phyloP scores from a whole-genome alignment of 2,797 vertebrate genomes.

The Malacoraja senta region DNA sequence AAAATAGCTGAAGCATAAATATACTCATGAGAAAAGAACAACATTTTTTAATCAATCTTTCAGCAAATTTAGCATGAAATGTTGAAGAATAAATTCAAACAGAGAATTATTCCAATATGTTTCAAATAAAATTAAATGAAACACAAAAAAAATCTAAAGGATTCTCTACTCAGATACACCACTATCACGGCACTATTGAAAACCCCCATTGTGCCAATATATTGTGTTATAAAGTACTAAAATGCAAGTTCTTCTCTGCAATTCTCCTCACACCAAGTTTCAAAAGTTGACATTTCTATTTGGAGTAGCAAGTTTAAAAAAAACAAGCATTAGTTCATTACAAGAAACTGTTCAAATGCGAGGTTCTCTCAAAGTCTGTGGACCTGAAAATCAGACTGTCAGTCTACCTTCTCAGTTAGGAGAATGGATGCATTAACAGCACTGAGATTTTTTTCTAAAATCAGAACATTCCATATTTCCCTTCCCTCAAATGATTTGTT shows the following conservation, averaged over 20 bases:
- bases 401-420: background rate
- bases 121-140: background rate
- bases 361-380: no score
- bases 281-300: background rate
- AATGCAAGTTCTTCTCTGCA: background rate
- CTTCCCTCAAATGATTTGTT: background rate
- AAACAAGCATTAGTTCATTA: background rate
- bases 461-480: background rate
- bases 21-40: background rate
- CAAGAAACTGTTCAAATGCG: background rate
- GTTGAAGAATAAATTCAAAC: background rate
- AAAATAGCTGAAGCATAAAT: background rate
- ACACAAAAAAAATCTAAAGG: background rate
- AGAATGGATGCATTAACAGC: background rate
- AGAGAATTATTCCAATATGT: background rate
- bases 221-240: background rate
- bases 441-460: background rate
- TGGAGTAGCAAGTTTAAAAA: constrained; percentile 3
- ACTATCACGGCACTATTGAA: background rate
- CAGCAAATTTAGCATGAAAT: background rate
- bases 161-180: background rate
- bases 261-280: constrained; percentile 3
- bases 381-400: background rate
- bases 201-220: background rate
- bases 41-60: no score